Evolutionary conservation across 2,113 vertebrate genomes (phyloP), one percentile per base, ranked within the genome.

Genomic region (Mionectes macconnelli): DNA sequence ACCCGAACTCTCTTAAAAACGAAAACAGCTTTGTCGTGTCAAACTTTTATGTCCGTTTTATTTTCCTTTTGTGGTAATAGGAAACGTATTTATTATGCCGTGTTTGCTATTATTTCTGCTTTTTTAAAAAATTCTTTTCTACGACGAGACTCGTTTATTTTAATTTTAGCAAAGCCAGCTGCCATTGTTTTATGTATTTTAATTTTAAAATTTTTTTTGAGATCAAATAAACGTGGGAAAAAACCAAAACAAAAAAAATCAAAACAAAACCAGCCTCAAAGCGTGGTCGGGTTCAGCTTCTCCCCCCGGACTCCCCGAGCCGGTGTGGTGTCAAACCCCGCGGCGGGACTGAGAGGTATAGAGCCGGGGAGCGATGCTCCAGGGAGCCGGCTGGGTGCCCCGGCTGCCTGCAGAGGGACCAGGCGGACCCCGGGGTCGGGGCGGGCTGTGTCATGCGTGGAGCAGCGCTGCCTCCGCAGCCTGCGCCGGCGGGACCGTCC

Each of bases 1-100:
- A 96, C 91, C 73, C 39, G 80, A 93, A 94, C 89, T 94, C 45
- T 95, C 90, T 93, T 81, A 35, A 87, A 97, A 97, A 83, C 55
- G 47, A 77, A 93, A 93, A 79, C 80, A 39, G 88, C 62, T 86
- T 91, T 94, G 81, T 97, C 77, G 97, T 98, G 98, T 98, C 98
- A 98, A 98, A 97, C 76, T 72, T 96, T 96, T 96, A 93, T 93
- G 88, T 94, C 81, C 56, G 53, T 97, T 97, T 97, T 97, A 94
- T 96, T 96, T 98, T 96, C 97, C 97, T 97, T 98, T 97, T 94
- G 94, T 97, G 97, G 91, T 97, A 92, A 97, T 98, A 98, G 98
- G 72, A 97, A 96, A 90, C 18, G 96, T 99, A 99, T 99, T 99
- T 99, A 99, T 99, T 99, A 97, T 91, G 94, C 95, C 97, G 95